Base-by-base conservation (phyloP, 2,888 invertebrate genomes). In the Ochropleura leucogaster region DNA sequence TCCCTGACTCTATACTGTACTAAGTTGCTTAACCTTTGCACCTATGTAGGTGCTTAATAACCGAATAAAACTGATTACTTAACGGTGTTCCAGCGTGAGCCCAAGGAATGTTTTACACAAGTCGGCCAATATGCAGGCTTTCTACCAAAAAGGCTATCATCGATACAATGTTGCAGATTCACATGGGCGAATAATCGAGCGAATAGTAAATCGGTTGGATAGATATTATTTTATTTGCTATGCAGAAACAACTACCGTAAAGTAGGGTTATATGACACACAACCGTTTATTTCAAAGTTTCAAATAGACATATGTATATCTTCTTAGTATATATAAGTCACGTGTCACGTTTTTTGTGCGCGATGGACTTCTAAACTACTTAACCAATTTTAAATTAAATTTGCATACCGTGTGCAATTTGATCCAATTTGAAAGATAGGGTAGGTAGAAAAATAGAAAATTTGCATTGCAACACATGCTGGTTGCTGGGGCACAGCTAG, bases 81-180 rank as follows among this genome's bases (percentile, higher is more conserved):
- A 75, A 70, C 75, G 68, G 76, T 81, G 68, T 75, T 79, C 68
- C 63, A 77, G 46, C 65, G 46, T 75, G 59, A 68, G 49, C n/a
- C 57, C 40, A 60, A 75, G 75, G 79, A 82, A 86, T 86, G 68
- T 84, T 82, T 82, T 68, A 75, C 81, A 57, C 84, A 80, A 84
- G 72, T 81, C 40, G 68, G 77, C 62, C 72, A 69, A 40, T 65
- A 63, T 55, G 60, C 68, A 40, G 81, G 77, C 85, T 81, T 82
- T 82, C 77, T 70, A 72, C 10, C 18, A 80, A 66, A 40, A 71
- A 66, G 46, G 42, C 60, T 64, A 69, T 59, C 66, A 70, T 70
- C 47, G 46, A 47, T 55, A 69, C 68, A 57, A 51, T 49, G 60
- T 62, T 60, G 67, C 64, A 30, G 42, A 62, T 70, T 80, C 66